phyloP scores from a whole-genome alignment of 2,888 invertebrate species.

The Lacanobia oleracea region DNA sequence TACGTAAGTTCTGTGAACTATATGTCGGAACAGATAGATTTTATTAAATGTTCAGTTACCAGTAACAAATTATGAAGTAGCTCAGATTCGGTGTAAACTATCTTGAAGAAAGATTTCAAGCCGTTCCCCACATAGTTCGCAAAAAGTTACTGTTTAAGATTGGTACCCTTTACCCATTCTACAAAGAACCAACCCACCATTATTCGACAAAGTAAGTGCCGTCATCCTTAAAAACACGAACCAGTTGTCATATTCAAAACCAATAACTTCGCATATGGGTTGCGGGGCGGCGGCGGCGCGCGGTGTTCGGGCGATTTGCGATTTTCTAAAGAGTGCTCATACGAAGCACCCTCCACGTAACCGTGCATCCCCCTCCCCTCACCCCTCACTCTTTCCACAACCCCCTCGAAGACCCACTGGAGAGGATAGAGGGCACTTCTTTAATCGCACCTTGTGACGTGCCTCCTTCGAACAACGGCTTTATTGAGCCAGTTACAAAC shows the following conservation, averaged over 20 bases:
- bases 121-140: background rate
- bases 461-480: slow-evolving; percentile 58
- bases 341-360: slow-evolving; percentile 81
- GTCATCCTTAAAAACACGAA: slow-evolving; percentile 20
- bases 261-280: slow-evolving; percentile 61
- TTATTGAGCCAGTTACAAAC: slow-evolving; percentile 61
- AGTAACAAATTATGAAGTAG: background rate
- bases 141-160: background rate
- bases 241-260: slow-evolving; percentile 51
- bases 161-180: too few relatives aligned
- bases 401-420: slow-evolving; percentile 35
- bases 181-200: background rate
- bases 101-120: background rate
- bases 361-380: slow-evolving; percentile 68
- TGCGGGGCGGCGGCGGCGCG: slow-evolving; percentile 45
- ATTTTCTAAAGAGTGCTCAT: slow-evolving; percentile 82
- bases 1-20: too few relatives aligned
- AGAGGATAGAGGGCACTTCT: slow-evolving; percentile 67
- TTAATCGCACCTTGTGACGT: slow-evolving; percentile 65
- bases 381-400: background rate
- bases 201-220: slow-evolving; percentile 23
- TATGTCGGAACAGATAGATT: too few relatives aligned
- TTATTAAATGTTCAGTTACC: too few relatives aligned
- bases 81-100: background rate
- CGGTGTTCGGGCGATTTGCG: slow-evolving; percentile 73